These are phyloP conservation scores for Palaemon carinicauda DNA, from an alignment of 1,140 invertebrate species.

Conservation along the genomic window DNA sequence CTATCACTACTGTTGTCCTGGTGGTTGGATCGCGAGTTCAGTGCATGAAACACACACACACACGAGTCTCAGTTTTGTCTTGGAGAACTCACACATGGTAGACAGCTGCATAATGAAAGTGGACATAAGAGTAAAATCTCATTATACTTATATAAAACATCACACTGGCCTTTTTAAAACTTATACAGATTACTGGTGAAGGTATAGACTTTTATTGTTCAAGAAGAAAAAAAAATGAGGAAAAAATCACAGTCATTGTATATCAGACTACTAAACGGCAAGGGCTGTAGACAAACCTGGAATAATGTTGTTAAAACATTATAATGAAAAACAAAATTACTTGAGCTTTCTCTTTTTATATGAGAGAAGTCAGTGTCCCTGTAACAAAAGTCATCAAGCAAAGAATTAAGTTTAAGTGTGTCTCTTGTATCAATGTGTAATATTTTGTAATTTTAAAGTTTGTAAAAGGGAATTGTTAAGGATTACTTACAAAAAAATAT, in stretches of 20 bases:
- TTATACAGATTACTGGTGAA: background rate
- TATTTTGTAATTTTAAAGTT: too few relatives aligned
- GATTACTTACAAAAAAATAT: too few relatives aligned
- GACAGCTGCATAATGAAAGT: constrained; percentile 42
- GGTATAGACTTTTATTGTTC: background rate
- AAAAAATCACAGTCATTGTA: background rate
- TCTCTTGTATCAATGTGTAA: too few relatives aligned
- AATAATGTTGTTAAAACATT: too few relatives aligned
- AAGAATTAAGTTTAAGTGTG: too few relatives aligned
- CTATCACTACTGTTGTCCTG: constrained; percentile 45
- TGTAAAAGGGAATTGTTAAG: too few relatives aligned
- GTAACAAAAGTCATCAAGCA: too few relatives aligned
- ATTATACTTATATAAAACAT: constrained; percentile 45
- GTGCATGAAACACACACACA: constrained; percentile 47
- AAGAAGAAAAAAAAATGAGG: background rate
- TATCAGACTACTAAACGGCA: too few relatives aligned
- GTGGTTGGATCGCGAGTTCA: constrained; percentile 31
- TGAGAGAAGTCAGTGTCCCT: too few relatives aligned
- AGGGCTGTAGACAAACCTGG: too few relatives aligned
- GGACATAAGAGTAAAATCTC: constrained; percentile 43
- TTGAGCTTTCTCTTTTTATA: too few relatives aligned
- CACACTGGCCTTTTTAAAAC: constrained; percentile 35
- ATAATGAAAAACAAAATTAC: too few relatives aligned
- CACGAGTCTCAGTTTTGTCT: constrained; percentile 39
- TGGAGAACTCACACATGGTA: constrained; percentile 39